These are phyloP conservation scores for Microhierax caerulescens DNA, from an alignment of 2,797 vertebrate genomes.

Conservation along the genomic window DNA sequence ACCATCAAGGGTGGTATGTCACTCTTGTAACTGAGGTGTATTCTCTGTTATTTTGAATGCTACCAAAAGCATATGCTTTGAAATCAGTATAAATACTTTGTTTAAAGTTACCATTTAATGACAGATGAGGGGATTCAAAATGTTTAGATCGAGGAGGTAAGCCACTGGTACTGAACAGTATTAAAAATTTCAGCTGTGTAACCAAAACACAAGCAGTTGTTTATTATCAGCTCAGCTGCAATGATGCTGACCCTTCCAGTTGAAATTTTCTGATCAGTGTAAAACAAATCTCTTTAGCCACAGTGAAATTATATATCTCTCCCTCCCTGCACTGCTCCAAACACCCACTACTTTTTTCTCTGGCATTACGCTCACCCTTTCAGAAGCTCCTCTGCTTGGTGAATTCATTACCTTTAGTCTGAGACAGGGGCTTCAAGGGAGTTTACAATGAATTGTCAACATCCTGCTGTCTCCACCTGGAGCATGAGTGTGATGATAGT, in stretches of 20 bases:
- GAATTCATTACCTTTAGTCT: not conserved
- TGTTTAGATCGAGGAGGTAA: not conserved
- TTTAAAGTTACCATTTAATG: not conserved
- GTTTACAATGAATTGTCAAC: not conserved
- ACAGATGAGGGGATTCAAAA: not conserved
- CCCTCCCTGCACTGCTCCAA: fast-evolving
- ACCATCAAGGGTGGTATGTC: not conserved
- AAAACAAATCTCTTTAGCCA: not conserved
- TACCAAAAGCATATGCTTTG: not conserved
- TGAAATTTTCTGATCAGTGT: not conserved
- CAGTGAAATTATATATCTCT: not conserved
- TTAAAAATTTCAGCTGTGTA: not conserved
- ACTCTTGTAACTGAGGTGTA: not conserved
- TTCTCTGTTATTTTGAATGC: not conserved
- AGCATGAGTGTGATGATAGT: not conserved
- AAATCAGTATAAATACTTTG: not conserved
- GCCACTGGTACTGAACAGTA: not conserved
- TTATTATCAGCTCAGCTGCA: not conserved
- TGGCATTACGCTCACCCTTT: not conserved
- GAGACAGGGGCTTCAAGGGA: not conserved
- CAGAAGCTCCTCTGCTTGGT: not conserved
- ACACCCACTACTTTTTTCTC: not conserved
- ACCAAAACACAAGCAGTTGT: not conserved
- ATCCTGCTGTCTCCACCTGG: not conserved
- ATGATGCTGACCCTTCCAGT: not conserved